Evolutionary conservation across 2,113 vertebrate genomes (phyloP), one percentile per base, ranked within the genome.

Genomic region (Indri indri): DNA sequence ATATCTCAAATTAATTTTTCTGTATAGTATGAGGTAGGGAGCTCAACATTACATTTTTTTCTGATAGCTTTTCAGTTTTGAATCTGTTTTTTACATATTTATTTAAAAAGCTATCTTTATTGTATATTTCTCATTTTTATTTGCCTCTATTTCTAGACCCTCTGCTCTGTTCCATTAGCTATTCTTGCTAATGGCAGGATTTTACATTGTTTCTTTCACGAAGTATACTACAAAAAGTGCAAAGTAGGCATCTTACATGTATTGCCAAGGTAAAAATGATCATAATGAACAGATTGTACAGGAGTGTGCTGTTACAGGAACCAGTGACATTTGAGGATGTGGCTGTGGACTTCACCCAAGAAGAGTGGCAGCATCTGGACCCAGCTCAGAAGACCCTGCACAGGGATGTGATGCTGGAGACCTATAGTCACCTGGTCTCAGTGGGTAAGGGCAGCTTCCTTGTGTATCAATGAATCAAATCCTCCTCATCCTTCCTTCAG

Each of bases 371-470:
- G 54, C 50, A 83, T 16, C n/a, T 96, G 54, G 73, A 86, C 18
- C 37, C 57, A 20, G 80, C 68, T 66, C 96, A 95, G 88, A 92
- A 90, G 68, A 88, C 37, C 17, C 92, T 97, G 14, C 91, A 90
- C 30, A 82, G 42, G 91, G 85, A 96, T 84, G 88, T 95, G 70
- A 96, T 91, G 77, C 68, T 80, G 52, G 94, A 97, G 34, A 93
- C 76, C 79, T 95, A 54, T 63, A 59, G 80, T 37, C 90, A 91
- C 32, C 80, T 97, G 47, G 87, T 96, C 52, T 97, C 61, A 27
- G 47, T 96, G 57, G 79, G 92, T 91, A 74, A 96, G 92, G 86
- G 8, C n/a, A 61, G 63, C 86, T 61, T 87, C 59, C 76, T 73
- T 63, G 20, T 47, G 20, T 65, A 47, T 18, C 18, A 66, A 40